Evolutionary conservation across 2,888 invertebrate species (phyloP), one percentile per base, ranked within the genome.

Genomic region (Dasypolia templi): DNA sequence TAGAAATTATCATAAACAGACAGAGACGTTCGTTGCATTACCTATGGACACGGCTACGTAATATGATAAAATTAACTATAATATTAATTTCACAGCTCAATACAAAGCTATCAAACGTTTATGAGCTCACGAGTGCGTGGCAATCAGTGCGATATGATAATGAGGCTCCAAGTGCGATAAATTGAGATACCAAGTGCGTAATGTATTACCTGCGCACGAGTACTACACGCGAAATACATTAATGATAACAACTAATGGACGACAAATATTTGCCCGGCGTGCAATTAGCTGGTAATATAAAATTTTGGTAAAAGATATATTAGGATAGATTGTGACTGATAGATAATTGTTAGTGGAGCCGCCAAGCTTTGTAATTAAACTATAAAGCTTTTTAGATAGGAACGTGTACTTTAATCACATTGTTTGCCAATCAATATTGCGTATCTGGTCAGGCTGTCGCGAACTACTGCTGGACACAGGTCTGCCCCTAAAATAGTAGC

Each of bases 211-310:
- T 67, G 72, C 75, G 61, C 59, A 65, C 65, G 64, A 81, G 68
- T 58, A 72, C 56, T 76, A 86, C 86, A 86, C 29, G 76, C 78
- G 75, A 81, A 86, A 86, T 63, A 86, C 86, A 86, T 86, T 86
- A 86, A 76, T 77, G 75, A 86, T 86, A 86, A 73, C 59, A 58
- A 2, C 72, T 86, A 86, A 86, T 86, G 86, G 86, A 85, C 35
- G 49, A 68, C 77, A 81, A 86, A 86, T 86, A 86, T 86, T 86
- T 85, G 75, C 35, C 0, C 44, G 58, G 51, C 51, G 19, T 35
- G 72, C 84, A 82, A 82, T 82, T 80, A 83, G 58, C 32, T 35
- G 35, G 65, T 72, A 70, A 82, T 80, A 80, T 68, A 65, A 68
- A 69, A 82, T 82, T 80, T 77, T 77, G 72, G 78, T 82, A 67